Evolutionary conservation across 2,888 invertebrate species (phyloP).

Genomic region (Nephrocerus scutellatus): DNA sequence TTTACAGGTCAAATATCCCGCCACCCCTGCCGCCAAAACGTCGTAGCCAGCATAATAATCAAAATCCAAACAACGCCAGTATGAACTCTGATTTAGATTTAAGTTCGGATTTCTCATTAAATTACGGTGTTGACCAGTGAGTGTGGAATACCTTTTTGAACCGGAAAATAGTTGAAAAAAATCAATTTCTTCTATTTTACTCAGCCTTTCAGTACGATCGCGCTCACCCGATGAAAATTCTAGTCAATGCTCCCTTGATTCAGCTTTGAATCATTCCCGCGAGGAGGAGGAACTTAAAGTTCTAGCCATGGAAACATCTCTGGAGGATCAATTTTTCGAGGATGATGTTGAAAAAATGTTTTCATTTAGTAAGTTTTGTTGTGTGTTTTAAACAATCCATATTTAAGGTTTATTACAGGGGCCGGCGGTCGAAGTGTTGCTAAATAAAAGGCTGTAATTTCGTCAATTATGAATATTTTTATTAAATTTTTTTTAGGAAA

Average conservation of each 20-base stretch:
- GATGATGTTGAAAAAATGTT: slow-evolving; percentile 38
- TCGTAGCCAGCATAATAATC: slow-evolving; percentile 49
- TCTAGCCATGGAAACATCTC: slow-evolving; percentile 50
- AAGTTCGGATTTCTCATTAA: slow-evolving; percentile 52
- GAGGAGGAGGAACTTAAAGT: slow-evolving; percentile 68
- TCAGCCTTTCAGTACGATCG: slow-evolving; percentile 63
- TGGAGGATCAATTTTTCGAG: slow-evolving; percentile 33
- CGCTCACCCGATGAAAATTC: slow-evolving; percentile 66
- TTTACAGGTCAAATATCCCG: slow-evolving; percentile 53
- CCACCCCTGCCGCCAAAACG: slow-evolving; percentile 76
- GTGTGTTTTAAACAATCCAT: not conserved
- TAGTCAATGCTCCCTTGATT: slow-evolving; percentile 72
- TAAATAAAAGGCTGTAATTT: too few relatives aligned
- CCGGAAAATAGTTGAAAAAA: not conserved
- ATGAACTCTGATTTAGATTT: slow-evolving; percentile 41
- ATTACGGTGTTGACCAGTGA: slow-evolving; percentile 58
- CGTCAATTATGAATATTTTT: too few relatives aligned
- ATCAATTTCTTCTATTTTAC: slow-evolving; percentile 9
- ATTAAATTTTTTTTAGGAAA: too few relatives aligned
- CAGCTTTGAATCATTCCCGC: slow-evolving; percentile 79
- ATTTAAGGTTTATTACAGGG: too few relatives aligned
- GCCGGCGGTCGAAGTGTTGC: too few relatives aligned
- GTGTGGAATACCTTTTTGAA: slow-evolving; percentile 11
- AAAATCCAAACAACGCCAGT: slow-evolving; percentile 42
- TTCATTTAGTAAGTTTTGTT: slow-evolving; percentile 36